Percentiles rank a stretch among this genome's conserved stretches.
Evolutionary conservation across 1,140 invertebrate species (phyloP).

Genomic region (Platyura marginata): DNA sequence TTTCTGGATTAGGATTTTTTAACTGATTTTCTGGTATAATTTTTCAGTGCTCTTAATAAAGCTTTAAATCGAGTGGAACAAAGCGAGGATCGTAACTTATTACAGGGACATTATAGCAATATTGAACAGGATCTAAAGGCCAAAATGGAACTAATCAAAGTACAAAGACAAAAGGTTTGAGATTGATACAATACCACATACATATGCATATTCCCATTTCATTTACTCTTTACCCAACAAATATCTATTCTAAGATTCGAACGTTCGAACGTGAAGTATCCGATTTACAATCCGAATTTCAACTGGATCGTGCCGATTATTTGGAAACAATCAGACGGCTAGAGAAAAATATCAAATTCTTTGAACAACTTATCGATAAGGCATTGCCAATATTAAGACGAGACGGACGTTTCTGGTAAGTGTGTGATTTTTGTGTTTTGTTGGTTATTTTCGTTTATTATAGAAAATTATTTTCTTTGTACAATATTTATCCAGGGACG

Average conservation of each 20-base stretch:
- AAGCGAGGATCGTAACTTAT: conserved; percentile 34
- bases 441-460: neutral
- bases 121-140: conserved; percentile 57
- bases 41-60: conserved; percentile 36
- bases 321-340: conserved; percentile 66
- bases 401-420: conserved; percentile 54
- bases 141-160: conserved; percentile 50
- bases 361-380: conserved; percentile 49
- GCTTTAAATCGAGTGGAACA: conserved; percentile 51
- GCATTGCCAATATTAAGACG: conserved; percentile 49
- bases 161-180: conserved; percentile 44
- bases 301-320: conserved; percentile 66
- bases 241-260: conserved; percentile 4
- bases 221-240: neutral
- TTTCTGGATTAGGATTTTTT: neutral
- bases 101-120: conserved; percentile 47
- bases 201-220: neutral
- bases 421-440: neutral
- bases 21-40: neutral
- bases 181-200: neutral
- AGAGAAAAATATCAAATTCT: conserved; percentile 49
- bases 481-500: conserved; percentile 28
- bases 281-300: conserved; percentile 71
- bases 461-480: neutral
- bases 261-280: conserved; percentile 50